phyloP scores from a whole-genome alignment of 2,888 invertebrate genomes.

The Tryphoninae sp. region DNA sequence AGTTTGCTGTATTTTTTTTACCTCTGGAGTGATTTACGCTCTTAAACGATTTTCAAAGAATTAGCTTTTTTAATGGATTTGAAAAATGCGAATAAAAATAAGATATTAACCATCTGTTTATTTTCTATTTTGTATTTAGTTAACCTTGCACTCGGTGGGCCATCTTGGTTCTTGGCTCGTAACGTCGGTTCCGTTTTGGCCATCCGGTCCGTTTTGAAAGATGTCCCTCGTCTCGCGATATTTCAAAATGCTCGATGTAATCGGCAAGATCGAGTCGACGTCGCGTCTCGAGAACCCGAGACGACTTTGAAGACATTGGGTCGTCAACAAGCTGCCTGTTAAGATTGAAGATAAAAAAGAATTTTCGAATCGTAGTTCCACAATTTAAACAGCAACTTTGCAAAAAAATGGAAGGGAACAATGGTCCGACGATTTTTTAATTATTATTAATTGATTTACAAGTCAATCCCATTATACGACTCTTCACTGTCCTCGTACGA shows the following conservation, averaged over 20 bases:
- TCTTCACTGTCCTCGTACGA: conserved; percentile 13
- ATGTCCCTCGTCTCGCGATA: conserved; percentile 72
- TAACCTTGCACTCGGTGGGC: conserved; percentile 94
- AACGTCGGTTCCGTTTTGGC: conserved; percentile 71
- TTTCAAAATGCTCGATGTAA: conserved; percentile 68
- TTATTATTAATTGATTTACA: conserved; percentile 47
- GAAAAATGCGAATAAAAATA: background rate
- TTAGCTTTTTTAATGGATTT: background rate
- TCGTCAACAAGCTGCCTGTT: conserved; percentile 70
- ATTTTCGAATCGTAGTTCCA: background rate
- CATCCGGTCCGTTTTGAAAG: conserved; percentile 64
- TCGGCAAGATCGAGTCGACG: conserved; percentile 70
- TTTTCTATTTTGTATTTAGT: conserved; percentile 17
- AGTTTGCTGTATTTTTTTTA: too few relatives aligned
- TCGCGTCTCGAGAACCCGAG: conserved; percentile 69
- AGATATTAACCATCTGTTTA: background rate
- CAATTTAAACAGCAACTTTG: too few relatives aligned
- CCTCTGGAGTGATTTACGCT: too few relatives aligned
- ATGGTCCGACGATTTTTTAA: background rate
- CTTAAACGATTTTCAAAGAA: conserved; percentile 29
- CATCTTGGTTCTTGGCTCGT: conserved; percentile 90
- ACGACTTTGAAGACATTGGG: conserved; percentile 70
- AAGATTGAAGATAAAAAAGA: conserved; percentile 6
- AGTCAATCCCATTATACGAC: conserved; percentile 53
- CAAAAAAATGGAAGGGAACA: too few relatives aligned